Percentiles rank a stretch among this genome's conserved stretches.
Conservation (phyloP, 2,888 invertebrate species). For the Limnephilus auricula region DNA sequence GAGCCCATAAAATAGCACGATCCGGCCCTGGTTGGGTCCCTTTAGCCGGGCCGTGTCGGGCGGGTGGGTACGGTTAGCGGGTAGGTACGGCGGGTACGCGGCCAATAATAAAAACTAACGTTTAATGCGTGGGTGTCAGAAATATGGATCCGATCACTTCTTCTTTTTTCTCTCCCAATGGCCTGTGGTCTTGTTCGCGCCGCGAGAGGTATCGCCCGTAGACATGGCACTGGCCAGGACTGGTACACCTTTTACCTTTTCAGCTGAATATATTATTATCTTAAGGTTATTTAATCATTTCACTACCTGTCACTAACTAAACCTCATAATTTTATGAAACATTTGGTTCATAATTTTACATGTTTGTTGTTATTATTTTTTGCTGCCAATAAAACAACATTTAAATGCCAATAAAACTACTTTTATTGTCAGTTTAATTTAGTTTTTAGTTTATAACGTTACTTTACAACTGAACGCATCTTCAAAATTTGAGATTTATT, state of each 20-base stretch:
- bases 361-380: too few relatives aligned
- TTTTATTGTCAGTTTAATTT: too few relatives aligned
- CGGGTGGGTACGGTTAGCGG: neutral
- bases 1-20: neutral
- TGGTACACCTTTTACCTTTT: conserved; percentile 33
- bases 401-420: too few relatives aligned
- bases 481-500: too few relatives aligned
- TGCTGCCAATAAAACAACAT: too few relatives aligned
- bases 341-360: too few relatives aligned
- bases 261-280: neutral
- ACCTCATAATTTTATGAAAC: too few relatives aligned
- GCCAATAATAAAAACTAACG: conserved; percentile 65
- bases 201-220: conserved; percentile 39
- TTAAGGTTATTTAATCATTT: neutral
- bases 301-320: too few relatives aligned
- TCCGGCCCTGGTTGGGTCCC: neutral
- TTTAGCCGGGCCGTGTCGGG: neutral
- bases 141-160: conserved; percentile 64
- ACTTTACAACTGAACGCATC: too few relatives aligned
- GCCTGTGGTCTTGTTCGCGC: conserved; percentile 52
- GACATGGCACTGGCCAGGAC: conserved; percentile 17
- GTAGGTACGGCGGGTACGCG: conserved; percentile 9
- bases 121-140: conserved; percentile 66
- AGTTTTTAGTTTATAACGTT: too few relatives aligned
- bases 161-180: conserved; percentile 34